Conservation (phyloP, 2,797 vertebrate species). For the Clamator glandarius region DNA sequence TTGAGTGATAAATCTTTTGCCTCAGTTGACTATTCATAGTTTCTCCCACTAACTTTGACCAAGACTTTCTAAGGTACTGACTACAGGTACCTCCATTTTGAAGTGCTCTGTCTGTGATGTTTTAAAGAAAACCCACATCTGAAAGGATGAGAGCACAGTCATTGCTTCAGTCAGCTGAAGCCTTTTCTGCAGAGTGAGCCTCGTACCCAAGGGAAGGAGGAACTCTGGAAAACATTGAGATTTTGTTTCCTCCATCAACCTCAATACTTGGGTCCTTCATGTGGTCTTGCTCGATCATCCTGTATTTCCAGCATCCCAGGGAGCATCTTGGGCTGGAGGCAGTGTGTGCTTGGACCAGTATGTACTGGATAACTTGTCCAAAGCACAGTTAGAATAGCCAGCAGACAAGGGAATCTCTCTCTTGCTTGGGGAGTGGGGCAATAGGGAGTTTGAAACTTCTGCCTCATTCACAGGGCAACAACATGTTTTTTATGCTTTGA, state of each 20-base stretch:
- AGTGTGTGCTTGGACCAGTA: background rate
- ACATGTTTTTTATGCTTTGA: background rate
- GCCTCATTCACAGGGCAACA: background rate
- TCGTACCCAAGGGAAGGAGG: background rate
- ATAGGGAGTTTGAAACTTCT: background rate
- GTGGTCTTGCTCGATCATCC: background rate
- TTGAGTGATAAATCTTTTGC: background rate
- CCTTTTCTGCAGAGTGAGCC: background rate
- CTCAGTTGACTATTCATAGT: background rate
- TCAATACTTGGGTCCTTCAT: background rate
- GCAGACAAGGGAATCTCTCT: background rate
- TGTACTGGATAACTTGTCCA: background rate
- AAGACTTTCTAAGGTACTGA: background rate
- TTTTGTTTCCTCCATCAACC: rapidly evolving
- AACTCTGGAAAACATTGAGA: background rate
- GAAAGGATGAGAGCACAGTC: background rate
- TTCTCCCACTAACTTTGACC: background rate
- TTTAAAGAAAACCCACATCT: background rate
- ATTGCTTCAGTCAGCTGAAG: background rate
- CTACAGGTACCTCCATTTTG: background rate
- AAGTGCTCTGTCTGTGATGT: background rate
- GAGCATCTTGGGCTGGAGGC: background rate
- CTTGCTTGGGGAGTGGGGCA: background rate
- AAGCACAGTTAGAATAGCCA: background rate
- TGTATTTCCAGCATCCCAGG: background rate